Evolutionary conservation across 2,113 vertebrate genomes (phyloP), one percentile per base, ranked within the genome.

Genomic region (Arvicanthis niloticus): DNA sequence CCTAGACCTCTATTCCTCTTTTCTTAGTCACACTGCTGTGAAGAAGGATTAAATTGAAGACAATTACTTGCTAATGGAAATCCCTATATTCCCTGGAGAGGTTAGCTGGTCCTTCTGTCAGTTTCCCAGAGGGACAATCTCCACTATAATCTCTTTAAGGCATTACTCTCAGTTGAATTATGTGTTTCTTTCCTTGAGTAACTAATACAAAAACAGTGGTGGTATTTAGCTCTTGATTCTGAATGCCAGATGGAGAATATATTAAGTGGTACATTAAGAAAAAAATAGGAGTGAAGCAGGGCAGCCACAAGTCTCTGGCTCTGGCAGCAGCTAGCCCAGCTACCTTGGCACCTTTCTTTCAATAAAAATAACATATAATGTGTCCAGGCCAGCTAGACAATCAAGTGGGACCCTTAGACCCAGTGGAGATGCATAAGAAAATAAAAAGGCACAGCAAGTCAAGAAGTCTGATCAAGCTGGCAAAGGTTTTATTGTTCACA

Each of bases 101-200:
- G 45, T 11, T 53, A 77, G 10, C 48, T 77, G 13, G 26, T 70
- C 48, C 40, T 37, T 68, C 3, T 75, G 86, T 88, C 4, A 72
- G 1, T 11, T 17, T 62, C 40, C 29, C 70, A 45, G 7, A 5
- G 12, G 22, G n/a, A 24, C 8, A 62, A 56, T 75, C 78, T 34
- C 72, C 75, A 34, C 7, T 17, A 40, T 56, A 94, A 68, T 93
- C 29, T 96, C 72, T 87, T 96, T 86, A 96, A 95, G 26, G 78
- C 89, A 80, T 91, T 75, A 22, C 37, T 72, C 95, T 90, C 48
- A 70, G 48, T 80, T 95, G 89, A 95, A 75, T n/a, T 85, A 21
- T 53, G 26, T 93, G 15, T 62, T 91, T 67, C 72, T 96, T 89
- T 92, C 37, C 22, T 65, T 10, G 29, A 19, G 62, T 72, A 86